Base-by-base conservation (phyloP, 2,797 vertebrate genomes). In the Gallinago stenura region DNA sequence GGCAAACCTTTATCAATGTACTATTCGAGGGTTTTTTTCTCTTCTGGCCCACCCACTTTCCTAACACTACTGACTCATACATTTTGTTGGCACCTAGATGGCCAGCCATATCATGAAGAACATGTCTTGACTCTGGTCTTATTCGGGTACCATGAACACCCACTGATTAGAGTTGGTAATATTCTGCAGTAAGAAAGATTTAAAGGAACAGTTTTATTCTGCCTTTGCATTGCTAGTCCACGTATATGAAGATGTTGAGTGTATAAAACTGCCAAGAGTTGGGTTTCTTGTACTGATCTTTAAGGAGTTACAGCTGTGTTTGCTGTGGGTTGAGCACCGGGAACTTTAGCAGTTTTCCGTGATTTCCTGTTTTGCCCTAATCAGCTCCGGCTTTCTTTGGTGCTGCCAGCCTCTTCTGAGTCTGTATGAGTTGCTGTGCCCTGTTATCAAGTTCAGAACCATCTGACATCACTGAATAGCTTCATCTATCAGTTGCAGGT, bases 251-350 rank as follows among this genome's bases (percentile, higher is more conserved):
- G 33, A 57, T 43, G 11, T 16, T 68, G 48, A 83, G 31, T 2
- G 0, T 71, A 50, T 46, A 57, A 78, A 90, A 75, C 28, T 93
- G 73, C 33, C 56, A 94, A 53, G 39, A 75, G 75, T 39, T 91
- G 37, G 4, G 20, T 87, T 78, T 95, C 48, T 75, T 64, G 43
- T 66, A 28, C 46, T 79, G 62, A 51, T 79, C 75, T 65, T 26
- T 73, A 90, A 94, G 79, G 50, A 90, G 25, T 81, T 93, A 60
- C 45, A 93, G 85, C 87, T 96, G 72, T 78, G 33, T 66, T 81
- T 78, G 64, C 54, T 78, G 39, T 81, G 80, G 15, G 19, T 65
- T 78, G 54, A 86, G 45, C 45, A 65, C 37, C 0, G 17, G 60
- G 61, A 86, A 65, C 66, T 75, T 75, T 6, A 60, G 31, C 48